A percentile compares a stretch with the other conserved stretches of the same genome.
Conservation (phyloP, 2,888 invertebrate species). For the Dryobotodes eremita region DNA sequence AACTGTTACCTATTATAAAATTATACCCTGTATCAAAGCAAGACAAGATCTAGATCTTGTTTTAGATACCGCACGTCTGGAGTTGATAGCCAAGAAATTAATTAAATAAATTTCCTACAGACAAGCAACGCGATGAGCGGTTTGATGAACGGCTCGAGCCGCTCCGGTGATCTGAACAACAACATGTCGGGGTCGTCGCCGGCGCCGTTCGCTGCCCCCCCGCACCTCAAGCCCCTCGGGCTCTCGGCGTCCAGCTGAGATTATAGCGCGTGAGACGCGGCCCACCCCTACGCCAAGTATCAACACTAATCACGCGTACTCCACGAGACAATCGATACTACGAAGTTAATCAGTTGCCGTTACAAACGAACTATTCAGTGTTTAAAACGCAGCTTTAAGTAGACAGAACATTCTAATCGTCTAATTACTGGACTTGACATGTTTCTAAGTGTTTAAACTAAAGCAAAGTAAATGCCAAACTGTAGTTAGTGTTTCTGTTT, state of each 20-base stretch:
- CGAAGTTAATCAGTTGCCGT: constrained; percentile 51
- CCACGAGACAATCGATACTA: constrained; percentile 54
- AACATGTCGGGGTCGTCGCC: constrained; percentile 92
- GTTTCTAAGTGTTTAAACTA: constrained; percentile 69
- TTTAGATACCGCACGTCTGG: constrained; percentile 37
- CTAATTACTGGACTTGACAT: constrained; percentile 58
- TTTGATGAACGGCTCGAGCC: constrained; percentile 90
- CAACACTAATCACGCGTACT: constrained; percentile 80
- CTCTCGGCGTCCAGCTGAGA: constrained; percentile 93
- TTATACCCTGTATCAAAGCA: constrained; percentile 6
- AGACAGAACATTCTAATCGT: constrained; percentile 48
- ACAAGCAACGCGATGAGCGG: constrained; percentile 86
- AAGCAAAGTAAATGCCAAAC: constrained; percentile 85
- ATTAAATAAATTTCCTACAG: constrained; percentile 75
- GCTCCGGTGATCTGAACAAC: constrained; percentile 92
- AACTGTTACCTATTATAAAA: constrained; percentile 4
- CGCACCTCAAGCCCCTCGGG: constrained; percentile 91
- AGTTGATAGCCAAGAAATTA: constrained; percentile 49
- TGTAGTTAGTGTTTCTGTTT: constrained; percentile 75
- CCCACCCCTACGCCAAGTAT: constrained; percentile 88
- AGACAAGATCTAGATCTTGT: constrained; percentile 44
- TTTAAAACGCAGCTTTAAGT: constrained; percentile 53
- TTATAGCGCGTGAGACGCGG: constrained; percentile 87
- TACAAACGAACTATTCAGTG: constrained; percentile 59
- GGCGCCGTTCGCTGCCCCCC: constrained; percentile 86